Percentiles rank a stretch among this genome's conserved stretches.
Evolutionary conservation across 2,888 invertebrate genomes (phyloP).

Genomic region (Acrocyrtus sp.): DNA sequence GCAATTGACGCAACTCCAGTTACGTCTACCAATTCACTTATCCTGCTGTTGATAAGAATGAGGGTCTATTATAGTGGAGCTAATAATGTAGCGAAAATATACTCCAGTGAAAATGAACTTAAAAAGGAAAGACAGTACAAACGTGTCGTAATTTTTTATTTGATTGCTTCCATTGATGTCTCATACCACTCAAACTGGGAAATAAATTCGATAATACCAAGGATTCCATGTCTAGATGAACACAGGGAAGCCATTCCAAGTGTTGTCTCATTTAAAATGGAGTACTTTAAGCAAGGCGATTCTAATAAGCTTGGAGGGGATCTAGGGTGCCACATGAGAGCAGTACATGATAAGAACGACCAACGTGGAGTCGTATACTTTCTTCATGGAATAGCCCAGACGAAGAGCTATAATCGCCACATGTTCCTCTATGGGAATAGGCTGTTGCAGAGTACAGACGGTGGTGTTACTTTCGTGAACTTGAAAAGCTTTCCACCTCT

Average conservation of each 20-base stretch:
- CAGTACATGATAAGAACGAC: neutral
- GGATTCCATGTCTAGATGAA: slow-evolving; percentile 44
- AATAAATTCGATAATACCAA: slow-evolving; percentile 39
- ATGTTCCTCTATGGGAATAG: slow-evolving; percentile 54
- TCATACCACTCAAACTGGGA: slow-evolving; percentile 27
- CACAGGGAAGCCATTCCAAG: slow-evolving; percentile 38
- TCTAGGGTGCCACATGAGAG: slow-evolving; percentile 17
- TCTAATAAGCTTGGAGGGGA: slow-evolving; percentile 5
- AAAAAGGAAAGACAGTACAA: neutral
- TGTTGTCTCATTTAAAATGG: slow-evolving; percentile 8
- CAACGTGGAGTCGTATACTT: slow-evolving; percentile 32
- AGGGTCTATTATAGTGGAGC: slow-evolving; percentile 38
- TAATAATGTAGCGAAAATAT: too few species aligned
- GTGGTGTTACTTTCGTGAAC: slow-evolving; percentile 40
- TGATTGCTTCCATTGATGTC: slow-evolving; percentile 9
- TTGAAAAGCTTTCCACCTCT: slow-evolving; percentile 38
- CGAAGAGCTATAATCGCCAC: slow-evolving; percentile 39
- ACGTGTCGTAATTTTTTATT: slow-evolving; percentile 15
- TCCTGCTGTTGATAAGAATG: slow-evolving; percentile 57
- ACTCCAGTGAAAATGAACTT: neutral
- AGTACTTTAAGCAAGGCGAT: slow-evolving; percentile 16
- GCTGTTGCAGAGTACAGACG: slow-evolving; percentile 48
- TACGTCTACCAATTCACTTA: slow-evolving; percentile 8
- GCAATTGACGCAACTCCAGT: slow-evolving; percentile 52
- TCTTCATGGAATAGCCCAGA: slow-evolving; percentile 53